A percentile compares a stretch with the other conserved stretches of the same genome.
Evolutionary conservation across 2,888 invertebrate species (phyloP).

Genomic region (Sceliomorpha sp.): DNA sequence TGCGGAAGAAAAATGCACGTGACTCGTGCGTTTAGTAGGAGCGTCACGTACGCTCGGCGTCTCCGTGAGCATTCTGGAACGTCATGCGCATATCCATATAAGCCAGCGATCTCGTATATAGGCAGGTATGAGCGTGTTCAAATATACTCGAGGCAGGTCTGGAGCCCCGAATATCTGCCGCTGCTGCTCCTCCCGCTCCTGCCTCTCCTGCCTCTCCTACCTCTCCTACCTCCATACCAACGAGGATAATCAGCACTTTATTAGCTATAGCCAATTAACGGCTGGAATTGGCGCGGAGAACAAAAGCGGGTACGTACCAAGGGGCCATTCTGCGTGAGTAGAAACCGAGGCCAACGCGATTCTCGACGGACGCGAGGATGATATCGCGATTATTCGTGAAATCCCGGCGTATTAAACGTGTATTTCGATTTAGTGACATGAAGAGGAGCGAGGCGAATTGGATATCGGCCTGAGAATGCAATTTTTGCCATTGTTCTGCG

Average conservation of each 20-base stretch:
- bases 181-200: too few species aligned
- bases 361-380: conserved; percentile 32
- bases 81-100: conserved; percentile 9
- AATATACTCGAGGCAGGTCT: conserved; percentile 5
- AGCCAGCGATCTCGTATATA: neutral
- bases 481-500: neutral
- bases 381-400: conserved; percentile 58
- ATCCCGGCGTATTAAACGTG: conserved; percentile 51
- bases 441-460: conserved; percentile 1
- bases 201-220: too few species aligned
- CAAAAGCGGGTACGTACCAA: conserved; percentile 67
- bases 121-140: neutral
- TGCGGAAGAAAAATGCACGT: conserved; percentile 3
- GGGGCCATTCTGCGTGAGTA: conserved; percentile 56
- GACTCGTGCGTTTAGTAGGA: conserved; percentile 14
- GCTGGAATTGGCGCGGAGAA: conserved; percentile 73
- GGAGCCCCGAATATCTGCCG: conserved; percentile 46
- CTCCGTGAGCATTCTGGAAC: conserved; percentile 8
- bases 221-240: too few species aligned
- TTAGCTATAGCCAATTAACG: conserved; percentile 75
- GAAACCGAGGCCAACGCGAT: conserved; percentile 49
- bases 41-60: conserved; percentile 17
- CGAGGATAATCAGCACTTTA: conserved; percentile 75
- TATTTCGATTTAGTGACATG: conserved; percentile 18
- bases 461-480: conserved; percentile 2